A percentile compares a stretch with the other conserved stretches of the same genome.
Conservation (phyloP, 2,888 invertebrate species). For the Lasioglossum villosulum region DNA sequence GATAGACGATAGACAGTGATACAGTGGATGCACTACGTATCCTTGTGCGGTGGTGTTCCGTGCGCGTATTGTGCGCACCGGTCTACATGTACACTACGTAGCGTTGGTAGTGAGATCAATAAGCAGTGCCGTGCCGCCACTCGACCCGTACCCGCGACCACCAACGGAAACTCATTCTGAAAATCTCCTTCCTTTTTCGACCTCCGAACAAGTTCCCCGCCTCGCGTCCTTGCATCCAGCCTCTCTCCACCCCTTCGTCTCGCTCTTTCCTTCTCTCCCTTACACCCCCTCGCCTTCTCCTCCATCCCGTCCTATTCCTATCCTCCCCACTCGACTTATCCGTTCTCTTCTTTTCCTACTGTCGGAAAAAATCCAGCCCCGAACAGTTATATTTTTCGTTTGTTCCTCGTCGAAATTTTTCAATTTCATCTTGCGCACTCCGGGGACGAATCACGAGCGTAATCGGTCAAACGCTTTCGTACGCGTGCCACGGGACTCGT, state of each 20-base stretch:
- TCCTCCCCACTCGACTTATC: not conserved
- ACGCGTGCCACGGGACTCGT: slow-evolving; percentile 10
- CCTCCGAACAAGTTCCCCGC: not conserved
- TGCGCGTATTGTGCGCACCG: slow-evolving; percentile 74
- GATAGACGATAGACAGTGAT: slow-evolving; percentile 43
- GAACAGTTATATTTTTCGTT: slow-evolving; percentile 33
- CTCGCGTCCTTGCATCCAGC: not conserved
- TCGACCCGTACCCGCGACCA: slow-evolving; percentile 65
- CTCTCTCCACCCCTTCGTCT: slow-evolving; percentile 3
- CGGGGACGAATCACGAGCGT: not conserved
- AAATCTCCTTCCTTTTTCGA: slow-evolving; percentile 38
- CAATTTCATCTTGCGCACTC: not conserved
- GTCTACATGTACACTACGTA: slow-evolving; percentile 80
- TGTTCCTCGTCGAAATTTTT: slow-evolving; percentile 38
- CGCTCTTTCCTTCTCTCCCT: not conserved
- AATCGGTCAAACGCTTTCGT: not conserved
- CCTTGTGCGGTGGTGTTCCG: slow-evolving; percentile 69
- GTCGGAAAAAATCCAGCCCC: not conserved
- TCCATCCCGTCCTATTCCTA: not conserved
- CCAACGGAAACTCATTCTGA: slow-evolving; percentile 61
- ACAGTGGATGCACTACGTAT: slow-evolving; percentile 63
- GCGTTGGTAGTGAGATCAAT: slow-evolving; percentile 83
- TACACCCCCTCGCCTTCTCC: not conserved
- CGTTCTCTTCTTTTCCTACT: not conserved
- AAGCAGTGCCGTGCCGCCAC: slow-evolving; percentile 82